Evolutionary conservation across 1,140 invertebrate genomes (phyloP).

Genomic region (Rhagoletis zephyria): DNA sequence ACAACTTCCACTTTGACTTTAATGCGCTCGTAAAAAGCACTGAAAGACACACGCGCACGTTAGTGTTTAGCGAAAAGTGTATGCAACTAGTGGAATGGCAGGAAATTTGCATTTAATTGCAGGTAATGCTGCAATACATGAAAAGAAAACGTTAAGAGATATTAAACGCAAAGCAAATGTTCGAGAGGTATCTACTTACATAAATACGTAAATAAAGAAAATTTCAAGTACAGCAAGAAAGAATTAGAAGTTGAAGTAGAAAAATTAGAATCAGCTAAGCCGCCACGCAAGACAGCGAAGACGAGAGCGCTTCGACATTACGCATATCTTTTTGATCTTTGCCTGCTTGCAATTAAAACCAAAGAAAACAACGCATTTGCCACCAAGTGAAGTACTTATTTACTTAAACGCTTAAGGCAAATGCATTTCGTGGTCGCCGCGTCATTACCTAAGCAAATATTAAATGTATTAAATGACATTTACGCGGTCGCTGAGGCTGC

Average conservation of each 20-base stretch:
- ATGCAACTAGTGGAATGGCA: background rate
- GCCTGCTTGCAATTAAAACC: slow-evolving; percentile 28
- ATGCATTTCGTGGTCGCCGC: background rate
- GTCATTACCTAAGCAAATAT: slow-evolving; percentile 37
- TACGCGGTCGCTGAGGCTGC: background rate
- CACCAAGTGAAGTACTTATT: background rate
- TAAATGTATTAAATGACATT: slow-evolving; percentile 33
- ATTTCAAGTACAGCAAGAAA: background rate
- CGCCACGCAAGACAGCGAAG: background rate
- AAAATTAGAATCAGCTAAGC: slow-evolving; percentile 17
- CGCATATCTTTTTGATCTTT: slow-evolving; percentile 1
- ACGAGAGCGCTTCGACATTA: too few species aligned
- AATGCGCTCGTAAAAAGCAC: slow-evolving; percentile 37
- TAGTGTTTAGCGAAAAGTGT: background rate
- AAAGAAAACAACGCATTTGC: background rate
- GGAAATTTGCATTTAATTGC: slow-evolving; percentile 28
- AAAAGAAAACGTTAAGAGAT: background rate
- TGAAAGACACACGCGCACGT: background rate
- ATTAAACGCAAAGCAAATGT: background rate
- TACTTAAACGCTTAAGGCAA: slow-evolving; percentile 8
- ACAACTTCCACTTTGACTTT: slow-evolving; percentile 37
- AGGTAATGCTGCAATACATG: background rate
- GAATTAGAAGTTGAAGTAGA: background rate
- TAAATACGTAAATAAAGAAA: background rate
- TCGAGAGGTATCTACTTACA: background rate